A percentile compares a stretch with the other conserved stretches of the same genome.
Evolutionary conservation across 2,113 vertebrate species (phyloP).

Genomic region (Meles meles): DNA sequence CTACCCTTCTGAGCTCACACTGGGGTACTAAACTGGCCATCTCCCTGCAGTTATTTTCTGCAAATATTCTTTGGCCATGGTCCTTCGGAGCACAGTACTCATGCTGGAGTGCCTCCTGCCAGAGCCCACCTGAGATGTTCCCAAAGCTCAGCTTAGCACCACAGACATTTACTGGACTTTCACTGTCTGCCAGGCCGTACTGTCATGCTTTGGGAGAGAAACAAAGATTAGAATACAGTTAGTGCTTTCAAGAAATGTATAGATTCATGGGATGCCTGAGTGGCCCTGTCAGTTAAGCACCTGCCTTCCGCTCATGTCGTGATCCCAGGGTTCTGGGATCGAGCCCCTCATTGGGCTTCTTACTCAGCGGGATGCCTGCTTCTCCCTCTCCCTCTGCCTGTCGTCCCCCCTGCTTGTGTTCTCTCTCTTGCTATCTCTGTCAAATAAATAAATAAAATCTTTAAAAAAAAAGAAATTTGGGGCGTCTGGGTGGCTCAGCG

Average conservation of each 20-base stretch:
- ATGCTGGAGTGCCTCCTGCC: rapidly evolving
- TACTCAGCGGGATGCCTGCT: background rate
- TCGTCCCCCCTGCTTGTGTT: background rate
- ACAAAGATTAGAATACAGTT: background rate
- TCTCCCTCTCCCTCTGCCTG: background rate
- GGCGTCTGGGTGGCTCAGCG: no score
- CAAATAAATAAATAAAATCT: background rate
- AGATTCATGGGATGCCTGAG: background rate
- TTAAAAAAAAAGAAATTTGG: background rate
- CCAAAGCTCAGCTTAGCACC: background rate
- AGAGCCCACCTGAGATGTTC: no score
- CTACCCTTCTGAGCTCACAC: no score
- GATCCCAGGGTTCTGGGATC: background rate
- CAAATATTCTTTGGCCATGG: background rate
- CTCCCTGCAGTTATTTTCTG: background rate
- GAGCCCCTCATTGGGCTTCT: background rate
- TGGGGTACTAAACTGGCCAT: background rate
- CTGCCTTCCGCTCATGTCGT: background rate
- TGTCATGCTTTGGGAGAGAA: background rate
- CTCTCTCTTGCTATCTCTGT: background rate
- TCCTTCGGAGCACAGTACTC: background rate
- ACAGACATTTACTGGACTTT: background rate
- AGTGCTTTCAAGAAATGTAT: conserved; percentile 24
- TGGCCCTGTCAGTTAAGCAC: background rate
- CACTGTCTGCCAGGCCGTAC: background rate